phyloP scores from a whole-genome alignment of 2,113 vertebrate species.

The Sturnus vulgaris region DNA sequence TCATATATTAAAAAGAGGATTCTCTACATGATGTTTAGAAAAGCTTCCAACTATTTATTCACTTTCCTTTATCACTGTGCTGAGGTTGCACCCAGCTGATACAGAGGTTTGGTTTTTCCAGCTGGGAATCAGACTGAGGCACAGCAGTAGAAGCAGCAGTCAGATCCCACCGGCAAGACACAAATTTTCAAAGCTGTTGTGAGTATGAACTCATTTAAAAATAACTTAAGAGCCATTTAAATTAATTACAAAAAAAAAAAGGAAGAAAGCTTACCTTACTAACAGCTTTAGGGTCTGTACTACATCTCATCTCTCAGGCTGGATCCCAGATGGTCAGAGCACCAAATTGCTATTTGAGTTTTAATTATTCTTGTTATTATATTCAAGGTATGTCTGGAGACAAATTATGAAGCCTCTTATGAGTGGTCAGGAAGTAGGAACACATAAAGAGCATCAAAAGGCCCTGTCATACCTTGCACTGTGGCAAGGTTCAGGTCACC shows the following conservation, averaged over 20 bases:
- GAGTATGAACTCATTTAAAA: constrained; percentile 48
- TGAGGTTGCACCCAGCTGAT: background rate
- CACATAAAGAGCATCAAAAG: background rate
- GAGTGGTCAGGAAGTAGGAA: background rate
- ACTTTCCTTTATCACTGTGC: background rate
- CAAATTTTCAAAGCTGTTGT: constrained; percentile 44
- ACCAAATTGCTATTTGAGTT: constrained; percentile 46
- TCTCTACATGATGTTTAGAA: background rate
- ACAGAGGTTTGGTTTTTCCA: background rate
- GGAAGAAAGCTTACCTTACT: constrained; percentile 26
- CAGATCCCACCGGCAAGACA: constrained; percentile 6
- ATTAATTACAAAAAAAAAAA: constrained; percentile 36
- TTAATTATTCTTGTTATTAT: constrained; percentile 52
- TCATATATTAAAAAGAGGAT: background rate
- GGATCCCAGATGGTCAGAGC: constrained; percentile 48
- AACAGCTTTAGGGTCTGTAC: constrained; percentile 39
- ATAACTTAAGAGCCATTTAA: constrained; percentile 48
- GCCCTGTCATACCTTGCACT: background rate
- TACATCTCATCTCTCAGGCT: constrained; percentile 18
- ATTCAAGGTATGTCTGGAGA: constrained; percentile 35
- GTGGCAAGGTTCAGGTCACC: background rate
- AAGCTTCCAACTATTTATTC: constrained; percentile 15
- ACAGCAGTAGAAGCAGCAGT: constrained; percentile 2
- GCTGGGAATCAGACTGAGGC: constrained; percentile 25
- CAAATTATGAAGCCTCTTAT: background rate